phyloP scores from a whole-genome alignment of 1,140 invertebrate species.

The Delia radicum region DNA sequence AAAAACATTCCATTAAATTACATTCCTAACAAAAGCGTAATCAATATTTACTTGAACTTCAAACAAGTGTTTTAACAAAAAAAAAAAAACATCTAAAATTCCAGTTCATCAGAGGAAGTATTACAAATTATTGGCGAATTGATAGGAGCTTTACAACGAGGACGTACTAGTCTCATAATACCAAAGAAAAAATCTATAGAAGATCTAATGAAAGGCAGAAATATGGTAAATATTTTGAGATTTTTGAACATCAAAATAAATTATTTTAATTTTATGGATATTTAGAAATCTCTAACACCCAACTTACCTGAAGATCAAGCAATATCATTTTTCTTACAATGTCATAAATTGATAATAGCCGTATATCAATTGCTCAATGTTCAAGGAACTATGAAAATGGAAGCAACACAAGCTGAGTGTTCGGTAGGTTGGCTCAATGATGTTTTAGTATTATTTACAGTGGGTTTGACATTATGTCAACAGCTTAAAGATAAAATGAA shows the following conservation, averaged over 20 bases:
- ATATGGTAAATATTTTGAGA: conserved; percentile 69
- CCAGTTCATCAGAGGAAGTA: conserved; percentile 79
- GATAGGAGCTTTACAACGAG: conserved; percentile 78
- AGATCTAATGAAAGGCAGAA: conserved; percentile 86
- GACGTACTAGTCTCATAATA: conserved; percentile 80
- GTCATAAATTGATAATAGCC: conserved; percentile 89
- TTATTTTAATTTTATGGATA: too few species aligned
- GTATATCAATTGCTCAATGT: conserved; percentile 87
- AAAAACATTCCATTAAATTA: too few species aligned
- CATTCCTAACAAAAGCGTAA: too few species aligned
- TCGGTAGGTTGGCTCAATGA: conserved; percentile 92
- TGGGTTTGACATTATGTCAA: conserved; percentile 87
- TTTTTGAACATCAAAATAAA: not conserved
- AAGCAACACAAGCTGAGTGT: conserved; percentile 85
- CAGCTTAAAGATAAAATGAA: conserved; percentile 91
- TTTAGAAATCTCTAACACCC: conserved; percentile 84
- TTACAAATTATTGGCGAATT: conserved; percentile 80
- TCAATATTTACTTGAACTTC: too few species aligned
- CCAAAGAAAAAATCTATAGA: conserved; percentile 89
- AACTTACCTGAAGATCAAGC: conserved; percentile 88
- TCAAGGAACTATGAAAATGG: conserved; percentile 81
- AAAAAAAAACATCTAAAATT: not conserved
- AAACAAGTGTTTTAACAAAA: too few species aligned
- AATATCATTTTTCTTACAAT: conserved; percentile 94
- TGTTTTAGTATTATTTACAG: conserved; percentile 83